Evolutionary conservation across 1,140 invertebrate genomes (phyloP), one percentile per base, ranked within the genome.

Genomic region (Drosophila arizonae): DNA sequence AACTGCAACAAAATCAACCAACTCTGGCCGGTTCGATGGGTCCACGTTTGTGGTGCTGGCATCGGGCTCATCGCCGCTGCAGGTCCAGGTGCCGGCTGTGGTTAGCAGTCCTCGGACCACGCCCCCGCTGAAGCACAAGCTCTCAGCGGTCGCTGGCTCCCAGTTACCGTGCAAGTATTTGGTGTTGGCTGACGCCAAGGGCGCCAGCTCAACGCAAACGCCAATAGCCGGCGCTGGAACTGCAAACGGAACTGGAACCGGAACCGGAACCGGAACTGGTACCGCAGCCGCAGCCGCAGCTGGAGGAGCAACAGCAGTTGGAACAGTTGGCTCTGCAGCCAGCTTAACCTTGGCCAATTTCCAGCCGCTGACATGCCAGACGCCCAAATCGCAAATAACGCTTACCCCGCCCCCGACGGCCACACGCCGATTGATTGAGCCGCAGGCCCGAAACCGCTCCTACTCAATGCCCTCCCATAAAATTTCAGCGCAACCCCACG

Each of bases 381-480:
- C 39, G 17, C 58, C 63, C 43, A 90, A 90, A 55, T 55, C 75
- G 26, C 71, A 69, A 57, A 76, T 78, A 11, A 73, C 90, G 41
- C 75, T 91, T 15, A 91, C 90, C 45, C 90, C 90, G 54, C 90
- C 90, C 41, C 90, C 90, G 17, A 75, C 73, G 72, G 54, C 88
- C 65, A 81, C 77, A 26, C 80, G 90, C 52, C 89, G 79, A 66
- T 61, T 81, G 70, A 62, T 76, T 54, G 90, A 91, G 60, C 58
- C 71, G 5, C 67, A 70, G 30, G 57, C 86, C 45, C 55, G 90
- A 52, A 91, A 79, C 43, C 90, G 90, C 54, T 91, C 88, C 54
- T 77, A 70, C 41, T 91, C 90, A 91, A 61, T 91, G 55, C 81
- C 85, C 55, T 89, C 90, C 72, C 72, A 90, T 91, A 89, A 91